Conservation (phyloP, 2,797 vertebrate genomes). For the Darevskia mixta region DNA sequence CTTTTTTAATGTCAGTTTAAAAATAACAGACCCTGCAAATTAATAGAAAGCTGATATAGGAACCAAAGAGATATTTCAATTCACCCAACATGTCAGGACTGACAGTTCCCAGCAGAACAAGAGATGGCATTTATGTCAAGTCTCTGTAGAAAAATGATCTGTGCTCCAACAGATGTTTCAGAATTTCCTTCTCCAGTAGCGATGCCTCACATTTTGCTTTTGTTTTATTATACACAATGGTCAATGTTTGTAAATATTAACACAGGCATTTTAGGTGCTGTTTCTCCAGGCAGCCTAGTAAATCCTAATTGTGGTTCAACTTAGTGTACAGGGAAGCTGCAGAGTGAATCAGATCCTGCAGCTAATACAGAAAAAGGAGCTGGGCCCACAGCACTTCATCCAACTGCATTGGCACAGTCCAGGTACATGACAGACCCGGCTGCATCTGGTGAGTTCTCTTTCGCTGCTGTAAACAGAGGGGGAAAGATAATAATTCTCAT, state of each 20-base stretch:
- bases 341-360: background rate
- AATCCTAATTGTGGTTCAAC: background rate
- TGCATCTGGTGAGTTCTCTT: background rate
- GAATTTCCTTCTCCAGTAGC: background rate
- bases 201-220: background rate
- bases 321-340: background rate
- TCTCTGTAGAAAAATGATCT: background rate
- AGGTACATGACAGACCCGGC: background rate
- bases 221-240: background rate
- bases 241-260: constrained; percentile 17
- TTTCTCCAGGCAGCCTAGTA: constrained; percentile 14
- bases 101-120: background rate
- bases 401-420: background rate
- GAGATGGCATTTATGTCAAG: background rate
- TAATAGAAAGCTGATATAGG: background rate
- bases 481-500: background rate
- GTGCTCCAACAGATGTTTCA: background rate
- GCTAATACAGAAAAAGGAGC: constrained; percentile 4
- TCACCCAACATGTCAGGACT: background rate
- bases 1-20: background rate
- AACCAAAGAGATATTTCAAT: background rate
- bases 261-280: constrained; percentile 7
- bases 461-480: background rate
- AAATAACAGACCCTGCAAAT: background rate
- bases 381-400: background rate